Percentiles rank a stretch among this genome's conserved stretches.
These are phyloP conservation scores for Lordiphosa collinella DNA, from an alignment of 1,140 invertebrate genomes.

Conservation along the genomic window DNA sequence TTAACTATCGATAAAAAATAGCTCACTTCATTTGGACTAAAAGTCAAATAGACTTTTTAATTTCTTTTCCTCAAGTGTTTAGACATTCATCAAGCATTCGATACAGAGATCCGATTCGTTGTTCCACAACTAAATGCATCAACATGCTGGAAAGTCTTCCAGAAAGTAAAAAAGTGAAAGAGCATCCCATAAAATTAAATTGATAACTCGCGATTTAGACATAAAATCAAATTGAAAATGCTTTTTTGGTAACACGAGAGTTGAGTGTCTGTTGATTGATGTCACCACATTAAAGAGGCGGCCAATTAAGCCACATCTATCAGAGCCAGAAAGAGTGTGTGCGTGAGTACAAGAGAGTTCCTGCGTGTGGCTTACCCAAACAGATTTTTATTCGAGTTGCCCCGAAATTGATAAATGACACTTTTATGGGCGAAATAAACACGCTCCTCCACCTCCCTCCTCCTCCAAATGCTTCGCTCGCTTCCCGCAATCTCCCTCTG, in stretches of 20 bases:
- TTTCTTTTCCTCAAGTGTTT: not conserved
- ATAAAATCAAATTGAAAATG: conserved; percentile 35
- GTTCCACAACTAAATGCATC: too few species aligned
- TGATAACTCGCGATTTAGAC: conserved; percentile 29
- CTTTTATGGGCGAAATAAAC: conserved; percentile 71
- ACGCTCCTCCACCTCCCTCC: conserved; percentile 9
- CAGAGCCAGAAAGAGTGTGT: conserved; percentile 5
- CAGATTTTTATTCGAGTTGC: conserved; percentile 48
- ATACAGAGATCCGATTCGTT: too few species aligned
- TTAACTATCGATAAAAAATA: too few species aligned
- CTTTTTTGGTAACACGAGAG: conserved; percentile 13
- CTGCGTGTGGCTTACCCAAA: conserved; percentile 49
- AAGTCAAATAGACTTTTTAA: too few species aligned
- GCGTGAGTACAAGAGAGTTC: conserved; percentile 1
- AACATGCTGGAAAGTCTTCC: too few species aligned
- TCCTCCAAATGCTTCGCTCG: not conserved
- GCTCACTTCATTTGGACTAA: too few species aligned
- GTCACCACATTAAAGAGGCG: conserved; percentile 66
- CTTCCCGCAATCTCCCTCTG: conserved; percentile 1
- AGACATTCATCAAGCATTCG: not conserved
- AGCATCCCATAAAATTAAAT: conserved; percentile 26
- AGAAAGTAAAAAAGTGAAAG: not conserved
- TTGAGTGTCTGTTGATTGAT: conserved; percentile 69
- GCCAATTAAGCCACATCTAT: conserved; percentile 74
- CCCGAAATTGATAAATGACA: conserved; percentile 72